Evolutionary conservation across 2,888 invertebrate genomes (phyloP).

Genomic region (Cephus rjabovi): DNA sequence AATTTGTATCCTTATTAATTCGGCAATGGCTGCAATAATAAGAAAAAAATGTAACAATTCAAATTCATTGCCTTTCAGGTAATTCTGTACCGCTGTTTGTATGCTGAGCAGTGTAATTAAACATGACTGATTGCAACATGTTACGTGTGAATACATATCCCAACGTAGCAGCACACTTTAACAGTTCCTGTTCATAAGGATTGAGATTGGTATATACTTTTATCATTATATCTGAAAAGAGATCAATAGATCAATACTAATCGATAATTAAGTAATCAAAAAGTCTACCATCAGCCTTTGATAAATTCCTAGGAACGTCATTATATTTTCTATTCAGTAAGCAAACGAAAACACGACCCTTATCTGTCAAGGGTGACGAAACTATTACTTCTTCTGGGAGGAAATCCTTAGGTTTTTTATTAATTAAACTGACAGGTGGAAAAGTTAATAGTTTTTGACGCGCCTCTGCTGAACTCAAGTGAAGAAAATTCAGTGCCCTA

Average conservation of each 20-base stretch:
- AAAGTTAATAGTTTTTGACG: slow-evolving; percentile 61
- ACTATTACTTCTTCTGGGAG: slow-evolving; percentile 41
- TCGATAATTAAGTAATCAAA: not conserved
- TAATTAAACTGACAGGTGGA: slow-evolving; percentile 59
- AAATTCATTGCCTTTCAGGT: not conserved
- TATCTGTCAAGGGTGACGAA: slow-evolving; percentile 34
- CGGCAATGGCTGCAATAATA: slow-evolving; percentile 69
- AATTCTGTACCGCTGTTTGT: slow-evolving; percentile 31
- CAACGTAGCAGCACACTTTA: slow-evolving; percentile 73
- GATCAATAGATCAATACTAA: not conserved
- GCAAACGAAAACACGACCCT: slow-evolving; percentile 27
- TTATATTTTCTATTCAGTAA: slow-evolving; percentile 20
- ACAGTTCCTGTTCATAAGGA: slow-evolving; percentile 72
- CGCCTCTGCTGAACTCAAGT: slow-evolving; percentile 58
- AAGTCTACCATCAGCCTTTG: not conserved
- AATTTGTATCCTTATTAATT: slow-evolving; percentile 70
- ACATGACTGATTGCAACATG: slow-evolving; percentile 70
- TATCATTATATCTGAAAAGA: slow-evolving; percentile 44
- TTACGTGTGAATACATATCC: slow-evolving; percentile 70
- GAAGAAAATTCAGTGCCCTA: slow-evolving; percentile 61
- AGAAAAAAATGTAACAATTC: slow-evolving; percentile 50
- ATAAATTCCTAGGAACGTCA: not conserved
- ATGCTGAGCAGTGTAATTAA: slow-evolving; percentile 67
- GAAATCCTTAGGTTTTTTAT: slow-evolving; percentile 33
- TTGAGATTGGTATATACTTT: slow-evolving; percentile 63